These are phyloP conservation scores for Plagiodera versicolora DNA, from an alignment of 2,888 invertebrate genomes.

Conservation along the genomic window DNA sequence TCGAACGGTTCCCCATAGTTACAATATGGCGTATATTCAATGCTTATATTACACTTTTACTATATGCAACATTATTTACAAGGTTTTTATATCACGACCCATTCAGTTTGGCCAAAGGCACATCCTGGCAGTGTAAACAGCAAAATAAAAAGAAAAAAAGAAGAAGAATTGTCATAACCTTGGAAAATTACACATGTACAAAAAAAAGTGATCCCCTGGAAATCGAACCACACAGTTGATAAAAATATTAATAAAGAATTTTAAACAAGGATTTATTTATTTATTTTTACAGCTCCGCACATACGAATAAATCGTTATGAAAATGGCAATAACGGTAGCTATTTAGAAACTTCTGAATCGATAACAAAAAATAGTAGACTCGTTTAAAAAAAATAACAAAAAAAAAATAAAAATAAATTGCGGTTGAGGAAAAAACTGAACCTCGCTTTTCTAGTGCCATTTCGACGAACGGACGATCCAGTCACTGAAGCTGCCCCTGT, in stretches of 20 bases:
- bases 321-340: constrained; percentile 36
- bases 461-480: constrained; percentile 30
- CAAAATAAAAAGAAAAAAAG: constrained; percentile 33
- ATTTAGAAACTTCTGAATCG: constrained; percentile 19
- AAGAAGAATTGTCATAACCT: constrained; percentile 7
- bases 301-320: constrained; percentile 29
- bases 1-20: constrained; percentile 36
- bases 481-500: constrained; percentile 33
- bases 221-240: no score
- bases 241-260: constrained; percentile 13
- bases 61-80: constrained; percentile 35
- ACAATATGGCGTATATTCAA: constrained; percentile 1
- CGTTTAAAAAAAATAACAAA: constrained; percentile 31
- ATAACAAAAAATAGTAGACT: constrained; percentile 26
- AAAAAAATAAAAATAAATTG: constrained; percentile 1
- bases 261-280: constrained; percentile 29
- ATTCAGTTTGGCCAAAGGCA: constrained; percentile 41
- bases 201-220: no score
- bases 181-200: constrained; percentile 13
- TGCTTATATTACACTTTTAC: constrained; percentile 29
- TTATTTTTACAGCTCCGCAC: constrained; percentile 33
- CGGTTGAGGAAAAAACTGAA: constrained; percentile 4
- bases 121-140: constrained; percentile 43
- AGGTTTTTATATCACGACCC: constrained; percentile 40
- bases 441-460: constrained; percentile 29